phyloP scores from a whole-genome alignment of 2,797 vertebrate genomes.

The Arnoldichthys spilopterus region DNA sequence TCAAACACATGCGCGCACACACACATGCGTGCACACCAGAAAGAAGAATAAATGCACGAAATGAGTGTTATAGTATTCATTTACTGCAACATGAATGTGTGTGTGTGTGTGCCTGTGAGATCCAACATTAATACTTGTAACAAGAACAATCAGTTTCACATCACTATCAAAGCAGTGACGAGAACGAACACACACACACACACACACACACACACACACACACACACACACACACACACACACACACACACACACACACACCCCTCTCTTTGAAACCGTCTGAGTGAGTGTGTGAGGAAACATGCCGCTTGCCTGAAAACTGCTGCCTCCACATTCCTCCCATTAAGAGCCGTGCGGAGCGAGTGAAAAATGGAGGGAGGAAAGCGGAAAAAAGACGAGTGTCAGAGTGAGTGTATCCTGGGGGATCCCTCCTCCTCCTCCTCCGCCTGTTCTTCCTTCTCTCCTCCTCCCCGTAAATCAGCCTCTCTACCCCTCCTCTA shows the following conservation, averaged over 20 bases:
- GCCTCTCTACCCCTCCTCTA: constrained; percentile 62
- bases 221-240: constrained; percentile 30
- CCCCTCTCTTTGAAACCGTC: constrained; percentile 28
- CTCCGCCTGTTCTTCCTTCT: constrained; percentile 51
- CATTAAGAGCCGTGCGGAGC: constrained; percentile 84
- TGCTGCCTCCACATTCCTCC: constrained; percentile 91
- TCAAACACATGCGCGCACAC: constrained; percentile 27
- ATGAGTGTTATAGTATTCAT: neutral
- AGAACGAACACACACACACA: constrained; percentile 10
- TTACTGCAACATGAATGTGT: neutral
- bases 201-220: constrained; percentile 21
- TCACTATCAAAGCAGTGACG: neutral
- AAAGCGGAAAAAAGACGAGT: constrained; percentile 55
- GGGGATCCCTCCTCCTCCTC: constrained; percentile 69
- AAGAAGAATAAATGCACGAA: neutral
- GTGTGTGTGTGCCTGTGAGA: neutral
- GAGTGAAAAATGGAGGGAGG: constrained; percentile 65
- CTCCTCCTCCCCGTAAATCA: constrained; percentile 57
- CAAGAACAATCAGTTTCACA: neutral
- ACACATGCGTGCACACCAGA: constrained; percentile 39
- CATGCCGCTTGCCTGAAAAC: constrained; percentile 90
- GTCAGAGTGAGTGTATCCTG: constrained; percentile 69
- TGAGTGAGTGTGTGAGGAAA: constrained; percentile 69
- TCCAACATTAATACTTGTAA: neutral
- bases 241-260: too few species aligned